Base-by-base conservation (phyloP, 2,888 invertebrate genomes). In the Marronus borbonicus region DNA sequence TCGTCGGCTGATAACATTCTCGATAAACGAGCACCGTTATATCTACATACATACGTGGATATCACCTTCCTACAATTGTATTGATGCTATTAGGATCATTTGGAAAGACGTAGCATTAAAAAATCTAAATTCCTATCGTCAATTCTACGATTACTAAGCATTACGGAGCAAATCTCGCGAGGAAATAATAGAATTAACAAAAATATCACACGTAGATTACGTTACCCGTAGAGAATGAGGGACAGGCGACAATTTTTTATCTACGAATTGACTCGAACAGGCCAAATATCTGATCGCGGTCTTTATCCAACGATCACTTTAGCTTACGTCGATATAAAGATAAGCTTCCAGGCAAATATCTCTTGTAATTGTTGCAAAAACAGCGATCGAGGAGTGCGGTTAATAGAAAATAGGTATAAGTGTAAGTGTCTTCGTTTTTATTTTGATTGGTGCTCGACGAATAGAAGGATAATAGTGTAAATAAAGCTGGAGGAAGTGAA, bases 161-260 rank as follows among this genome's bases (percentile, higher is more conserved):
- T 52, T 52, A 52, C 52, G 5, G n/a, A 17, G 55, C 55, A 20
- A 58, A 58, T 58, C 20, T 31, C 12, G 4, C 28, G 3, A 20
- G 28, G 31, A 62, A 31, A 62, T 62, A 62, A 62, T 62, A 31
- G 62, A 28, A 62, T 62, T 62, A 62, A 62, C 60, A 20, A 24
- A 1, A 28, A 62, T 10, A 62, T 14, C 24, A 14, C 31, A n/a
- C 62, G 12, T 28, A 58, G 62, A 62, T 62, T 62, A 62, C 31
- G 20, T 1, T 28, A 2, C 31, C 5, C 14, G 62, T 62, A 2
- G 3, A 12, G 31, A 44, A 12, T 44, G 44, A 2, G 44, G 12
- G 8, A 12, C 44, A 12, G 12, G 44, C 8, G 44, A 44, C 62
- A 14, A 1, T 31, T 24, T 31, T 28, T 62, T 62, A 62, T 62